Evolutionary conservation across 1,140 invertebrate genomes (phyloP).

Genomic region (Araneus ventricosus): DNA sequence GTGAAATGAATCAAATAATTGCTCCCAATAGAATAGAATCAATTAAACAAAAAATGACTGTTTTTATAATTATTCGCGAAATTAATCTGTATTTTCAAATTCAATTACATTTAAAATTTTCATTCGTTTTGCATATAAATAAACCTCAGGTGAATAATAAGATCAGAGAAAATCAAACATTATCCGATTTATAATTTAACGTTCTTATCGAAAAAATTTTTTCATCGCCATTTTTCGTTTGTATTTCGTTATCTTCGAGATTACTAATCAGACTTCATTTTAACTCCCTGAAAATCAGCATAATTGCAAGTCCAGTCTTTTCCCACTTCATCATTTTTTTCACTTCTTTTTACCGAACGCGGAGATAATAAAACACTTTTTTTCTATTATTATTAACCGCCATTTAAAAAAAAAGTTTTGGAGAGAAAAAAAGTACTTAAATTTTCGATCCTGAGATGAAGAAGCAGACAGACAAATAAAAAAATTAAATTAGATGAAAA

Average conservation of each 20-base stretch:
- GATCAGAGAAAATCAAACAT: conserved; percentile 66
- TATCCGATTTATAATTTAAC: conserved; percentile 71
- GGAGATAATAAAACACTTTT: conserved; percentile 71
- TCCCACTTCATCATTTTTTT: conserved; percentile 30
- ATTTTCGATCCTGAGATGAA: conserved; percentile 65
- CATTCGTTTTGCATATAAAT: conserved; percentile 25
- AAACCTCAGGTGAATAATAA: conserved; percentile 37
- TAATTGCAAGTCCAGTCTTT: conserved; percentile 64
- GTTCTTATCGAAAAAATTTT: background rate
- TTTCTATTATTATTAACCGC: conserved; percentile 63
- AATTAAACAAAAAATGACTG: too few species aligned
- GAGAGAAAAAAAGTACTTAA: conserved; percentile 51
- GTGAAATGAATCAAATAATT: too few species aligned
- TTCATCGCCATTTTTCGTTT: conserved; percentile 56
- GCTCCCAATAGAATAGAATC: too few species aligned
- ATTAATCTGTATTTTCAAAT: background rate
- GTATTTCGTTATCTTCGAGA: conserved; percentile 68
- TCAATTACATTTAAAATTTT: conserved; percentile 36
- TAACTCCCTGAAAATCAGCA: conserved; percentile 72
- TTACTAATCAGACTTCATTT: conserved; percentile 74
- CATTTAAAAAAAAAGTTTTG: conserved; percentile 60
- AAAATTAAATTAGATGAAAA: conserved; percentile 72
- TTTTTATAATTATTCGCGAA: too few species aligned
- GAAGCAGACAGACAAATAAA: conserved; percentile 51
- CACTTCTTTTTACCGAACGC: conserved; percentile 1